phyloP scores from a whole-genome alignment of 2,888 invertebrate species.

The Eupsilia transversa region DNA sequence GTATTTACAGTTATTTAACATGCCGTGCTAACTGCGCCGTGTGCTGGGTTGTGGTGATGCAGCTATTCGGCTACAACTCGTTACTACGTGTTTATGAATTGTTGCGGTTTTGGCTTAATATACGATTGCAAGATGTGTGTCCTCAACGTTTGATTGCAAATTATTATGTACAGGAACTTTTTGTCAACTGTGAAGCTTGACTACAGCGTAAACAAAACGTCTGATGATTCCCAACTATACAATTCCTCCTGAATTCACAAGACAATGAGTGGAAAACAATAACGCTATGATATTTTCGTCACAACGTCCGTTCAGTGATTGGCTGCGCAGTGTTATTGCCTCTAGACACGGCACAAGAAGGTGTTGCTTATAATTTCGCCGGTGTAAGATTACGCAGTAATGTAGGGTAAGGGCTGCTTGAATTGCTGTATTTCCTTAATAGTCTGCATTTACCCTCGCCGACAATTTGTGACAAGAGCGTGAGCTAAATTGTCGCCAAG shows the following conservation, averaged over 20 bases:
- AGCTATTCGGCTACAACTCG: constrained; percentile 44
- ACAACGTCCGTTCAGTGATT: constrained; percentile 75
- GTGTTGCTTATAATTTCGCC: constrained; percentile 90
- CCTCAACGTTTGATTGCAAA: constrained; percentile 8
- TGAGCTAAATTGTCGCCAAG: constrained; percentile 89
- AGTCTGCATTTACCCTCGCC: constrained; percentile 90
- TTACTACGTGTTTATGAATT: constrained; percentile 50
- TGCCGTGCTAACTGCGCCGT: constrained; percentile 43
- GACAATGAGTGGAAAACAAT: constrained; percentile 62
- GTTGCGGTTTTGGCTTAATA: constrained; percentile 35
- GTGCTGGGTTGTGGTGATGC: constrained; percentile 14
- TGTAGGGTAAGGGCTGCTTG: constrained; percentile 88
- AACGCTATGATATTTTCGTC: constrained; percentile 70
- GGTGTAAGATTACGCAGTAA: constrained; percentile 89
- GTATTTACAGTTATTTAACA: constrained; percentile 62
- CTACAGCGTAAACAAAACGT: neutral
- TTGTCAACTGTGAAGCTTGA: neutral
- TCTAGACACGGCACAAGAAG: constrained; percentile 85
- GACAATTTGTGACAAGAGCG: constrained; percentile 90
- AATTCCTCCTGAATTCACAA: constrained; percentile 9
- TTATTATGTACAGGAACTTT: neutral
- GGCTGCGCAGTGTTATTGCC: constrained; percentile 82
- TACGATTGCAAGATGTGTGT: constrained; percentile 17
- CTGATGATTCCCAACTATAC: constrained; percentile 14
- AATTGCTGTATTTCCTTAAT: constrained; percentile 91